A percentile compares a stretch with the other conserved stretches of the same genome.
Conservation (phyloP, 30 jellyfish, hydroid and myxozoan species). For the Hydractinia symbiolongicarpus region DNA sequence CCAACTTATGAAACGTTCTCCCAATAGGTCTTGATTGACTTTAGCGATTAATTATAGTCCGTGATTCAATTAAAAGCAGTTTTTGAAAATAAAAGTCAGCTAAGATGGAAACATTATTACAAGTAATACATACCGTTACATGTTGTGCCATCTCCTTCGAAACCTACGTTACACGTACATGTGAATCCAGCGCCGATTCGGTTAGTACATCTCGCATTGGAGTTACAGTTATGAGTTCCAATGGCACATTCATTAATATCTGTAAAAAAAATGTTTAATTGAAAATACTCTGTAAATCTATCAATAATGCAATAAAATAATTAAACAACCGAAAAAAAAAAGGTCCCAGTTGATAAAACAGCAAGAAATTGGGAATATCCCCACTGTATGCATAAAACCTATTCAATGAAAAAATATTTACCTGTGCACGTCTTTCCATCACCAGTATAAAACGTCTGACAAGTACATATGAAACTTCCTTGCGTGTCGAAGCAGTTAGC, state of each 20-base stretch:
- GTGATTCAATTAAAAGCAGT: too few species aligned
- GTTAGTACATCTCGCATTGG: slow-evolving; percentile 8
- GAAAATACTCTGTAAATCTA: neutral
- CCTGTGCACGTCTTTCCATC: slow-evolving; percentile 14
- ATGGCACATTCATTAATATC: slow-evolving; percentile 6
- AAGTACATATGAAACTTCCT: neutral
- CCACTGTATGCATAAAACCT: too few species aligned
- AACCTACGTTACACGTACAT: slow-evolving; percentile 13
- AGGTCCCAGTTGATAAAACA: too few species aligned
- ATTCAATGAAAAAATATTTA: neutral
- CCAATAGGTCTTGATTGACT: too few species aligned
- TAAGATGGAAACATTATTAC: too few species aligned
- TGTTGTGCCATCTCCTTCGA: neutral
- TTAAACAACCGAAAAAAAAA: too few species aligned
- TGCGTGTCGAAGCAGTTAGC: slow-evolving; percentile 4
- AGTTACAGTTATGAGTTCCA: neutral
- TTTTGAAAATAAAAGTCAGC: too few species aligned
- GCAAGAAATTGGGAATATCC: too few species aligned
- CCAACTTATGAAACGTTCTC: too few species aligned
- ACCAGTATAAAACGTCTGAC: neutral
- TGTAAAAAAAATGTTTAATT: neutral
- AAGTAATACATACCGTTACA: too few species aligned
- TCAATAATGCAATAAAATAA: too few species aligned
- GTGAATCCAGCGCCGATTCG: neutral
- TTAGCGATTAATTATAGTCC: too few species aligned